Percentiles rank a stretch among this genome's conserved stretches.
Conservation (phyloP, 2,888 invertebrate genomes). For the Drosophila diplacantha region DNA sequence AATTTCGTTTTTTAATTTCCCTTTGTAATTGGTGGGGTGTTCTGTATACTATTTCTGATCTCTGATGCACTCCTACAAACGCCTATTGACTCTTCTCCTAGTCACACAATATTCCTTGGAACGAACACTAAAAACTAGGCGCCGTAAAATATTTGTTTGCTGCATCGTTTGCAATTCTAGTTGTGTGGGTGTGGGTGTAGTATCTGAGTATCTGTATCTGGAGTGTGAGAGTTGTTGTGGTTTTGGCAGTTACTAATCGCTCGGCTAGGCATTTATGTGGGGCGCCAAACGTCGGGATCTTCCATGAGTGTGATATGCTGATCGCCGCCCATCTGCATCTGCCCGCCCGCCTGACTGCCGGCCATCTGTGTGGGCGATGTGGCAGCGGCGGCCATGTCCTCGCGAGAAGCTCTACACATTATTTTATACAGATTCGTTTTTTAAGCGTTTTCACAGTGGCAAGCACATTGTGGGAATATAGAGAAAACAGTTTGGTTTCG, state of each 20-base stretch:
- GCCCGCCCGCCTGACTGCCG: constrained; percentile 79
- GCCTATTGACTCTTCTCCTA: constrained; percentile 15
- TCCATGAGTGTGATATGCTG: constrained; percentile 92
- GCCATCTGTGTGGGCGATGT: constrained; percentile 82
- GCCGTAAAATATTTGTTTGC: constrained; percentile 57
- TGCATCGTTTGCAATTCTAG: constrained; percentile 39
- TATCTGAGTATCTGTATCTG: constrained; percentile 16
- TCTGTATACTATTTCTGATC: constrained; percentile 46
- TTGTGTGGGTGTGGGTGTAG: constrained; percentile 25
- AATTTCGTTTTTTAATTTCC: constrained; percentile 32
- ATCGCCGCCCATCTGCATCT: constrained; percentile 78
- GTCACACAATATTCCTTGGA: constrained; percentile 48
- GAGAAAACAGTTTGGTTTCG: constrained; percentile 55
- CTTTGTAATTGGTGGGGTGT: constrained; percentile 67
- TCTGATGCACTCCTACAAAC: constrained; percentile 43
- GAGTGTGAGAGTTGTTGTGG: constrained; percentile 29
- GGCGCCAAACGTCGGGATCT: constrained; percentile 95
- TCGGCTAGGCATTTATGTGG: constrained; percentile 83
- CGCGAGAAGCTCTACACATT: constrained; percentile 85
- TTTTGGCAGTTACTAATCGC: constrained; percentile 60
- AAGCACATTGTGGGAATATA: constrained; percentile 65
- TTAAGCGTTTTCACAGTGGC: constrained; percentile 49
- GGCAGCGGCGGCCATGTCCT: constrained; percentile 90
- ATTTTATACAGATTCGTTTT: constrained; percentile 21
- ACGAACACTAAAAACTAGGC: constrained; percentile 69